Evolutionary conservation across 2,888 invertebrate species (phyloP).

Genomic region (Norana najaformis): DNA sequence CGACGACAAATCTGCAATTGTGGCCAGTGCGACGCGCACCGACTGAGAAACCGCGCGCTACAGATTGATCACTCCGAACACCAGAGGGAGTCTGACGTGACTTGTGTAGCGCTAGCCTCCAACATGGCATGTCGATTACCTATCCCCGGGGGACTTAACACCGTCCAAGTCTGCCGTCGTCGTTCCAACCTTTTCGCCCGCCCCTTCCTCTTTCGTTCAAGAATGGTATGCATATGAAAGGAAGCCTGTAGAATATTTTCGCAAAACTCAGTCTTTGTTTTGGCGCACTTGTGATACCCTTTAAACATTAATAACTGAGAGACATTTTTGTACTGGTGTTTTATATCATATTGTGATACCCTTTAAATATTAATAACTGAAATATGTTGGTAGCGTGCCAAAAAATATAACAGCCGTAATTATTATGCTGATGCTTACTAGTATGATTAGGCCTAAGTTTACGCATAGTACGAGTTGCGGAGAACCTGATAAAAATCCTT

Average conservation of each 20-base stretch:
- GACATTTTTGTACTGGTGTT: too few relatives aligned
- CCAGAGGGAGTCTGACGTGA: background rate
- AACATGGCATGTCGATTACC: conserved; percentile 7
- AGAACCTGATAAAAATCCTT: background rate
- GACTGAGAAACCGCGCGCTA: background rate
- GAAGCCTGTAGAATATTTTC: background rate
- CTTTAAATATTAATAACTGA: background rate
- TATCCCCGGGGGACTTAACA: background rate
- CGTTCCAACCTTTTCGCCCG: background rate
- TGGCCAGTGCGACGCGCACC: too few relatives aligned
- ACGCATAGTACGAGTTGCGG: background rate
- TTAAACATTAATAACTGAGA: background rate
- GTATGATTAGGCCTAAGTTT: too few relatives aligned
- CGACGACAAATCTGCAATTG: too few relatives aligned
- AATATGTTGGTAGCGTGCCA: background rate
- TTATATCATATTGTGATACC: too few relatives aligned
- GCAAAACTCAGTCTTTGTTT: background rate
- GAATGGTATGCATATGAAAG: background rate
- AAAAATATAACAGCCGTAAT: too few relatives aligned
- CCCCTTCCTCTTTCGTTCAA: background rate
- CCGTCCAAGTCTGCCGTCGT: background rate
- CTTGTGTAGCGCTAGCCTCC: background rate
- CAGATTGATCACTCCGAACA: background rate
- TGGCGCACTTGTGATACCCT: background rate
- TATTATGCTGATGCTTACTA: too few relatives aligned